Base-by-base conservation (phyloP, 2,113 vertebrate genomes). In the Poeciliopsis occidentalis region DNA sequence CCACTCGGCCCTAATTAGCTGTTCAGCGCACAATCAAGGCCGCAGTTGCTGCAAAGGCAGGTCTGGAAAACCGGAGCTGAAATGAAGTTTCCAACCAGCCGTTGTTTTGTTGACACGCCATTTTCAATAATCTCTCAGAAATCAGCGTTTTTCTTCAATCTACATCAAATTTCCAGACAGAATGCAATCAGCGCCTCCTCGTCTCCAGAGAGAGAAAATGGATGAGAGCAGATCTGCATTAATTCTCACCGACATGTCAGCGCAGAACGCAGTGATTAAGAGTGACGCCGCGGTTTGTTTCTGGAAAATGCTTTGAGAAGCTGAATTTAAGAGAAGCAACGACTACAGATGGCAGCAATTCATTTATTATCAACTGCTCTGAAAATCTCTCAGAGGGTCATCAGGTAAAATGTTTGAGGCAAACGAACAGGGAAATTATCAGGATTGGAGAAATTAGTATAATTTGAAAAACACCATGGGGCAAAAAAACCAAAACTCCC, bases 1-100 rank as follows among this genome's bases (percentile, higher is more conserved):
- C 72, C 75, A 67, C 78, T 79, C 60, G 30, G 32, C 71, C 69
- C 63, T 82, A 80, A 85, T 83, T 83, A 79, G 60, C 62, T 61
- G 79, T 47, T 77, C 39, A 67, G 29, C 41, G 73, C 67, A 44
- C 51, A 81, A 68, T 69, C 75, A 62, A 63, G 51, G 47, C 30
- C 61, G 32, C 39, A 64, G 32, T 73, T 73, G 70, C 64, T 74
- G 71, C 26, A 1, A 41, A 51, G 51, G 68, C 65, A 19, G 12
- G 63, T 51, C 26, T 67, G 63, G 13, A 72, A 76, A 17, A 1
- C 65, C 27, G 13, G 1, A 13, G 64, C 34, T 39, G n/a, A 65
- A 65, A 34, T 65, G 60, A 44, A 39, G 41, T 13, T 47, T 47
- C 4, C 29, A 30, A n/a, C 15, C 29, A 44, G 17, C 27, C 5